Evolutionary conservation across 30 jellyfish, hydroid and myxozoan genomes (phyloP), one percentile per base, ranked within the genome.

Genomic region (Chrysaora quinquecirrha): DNA sequence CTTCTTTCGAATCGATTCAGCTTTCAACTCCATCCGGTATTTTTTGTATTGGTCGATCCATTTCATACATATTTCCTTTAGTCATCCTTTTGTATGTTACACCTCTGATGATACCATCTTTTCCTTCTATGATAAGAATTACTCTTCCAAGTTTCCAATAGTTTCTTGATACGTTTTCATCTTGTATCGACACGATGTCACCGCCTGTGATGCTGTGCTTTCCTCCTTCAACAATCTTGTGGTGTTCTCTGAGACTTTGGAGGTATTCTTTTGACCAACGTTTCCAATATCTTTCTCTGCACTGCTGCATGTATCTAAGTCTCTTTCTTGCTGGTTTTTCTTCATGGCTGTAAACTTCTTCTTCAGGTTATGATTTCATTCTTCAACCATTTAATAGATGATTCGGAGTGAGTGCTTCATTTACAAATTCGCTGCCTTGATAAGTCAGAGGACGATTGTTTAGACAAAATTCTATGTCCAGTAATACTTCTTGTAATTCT

Each of bases 381-480:
- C 89, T 77, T 19, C 89, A 11, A 9, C 78, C 78, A 66, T 66
- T 64, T 9, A 66, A 3, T 30, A 66, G 60, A 28, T 66, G 78
- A 21, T 66, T 66, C 4, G 56, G 9, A 34, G 60, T 66, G 10
- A 66, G 11, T n/a, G 64, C 60, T 30, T 66, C 64, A 28, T 18
- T 7, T 3, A 10, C 78, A 3, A 21, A 10, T 21, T 66, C 66
- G 9, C 27, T 28, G 16, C 66, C 64, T 66, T 66, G 78, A 28
- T 66, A 66, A 3, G 78, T 66, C 22, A 66, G 64, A 12, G 33
- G 72, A 4, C 32, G 23, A 22, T 66, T 66, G 78, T 66, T 66
- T 30, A 66, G 64, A 21, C 78, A n/a, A 64, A 66, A 66, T 81
- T 81, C 90, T 16, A 56, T 50, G 28, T 66, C 91, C 84, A 70